Evolutionary conservation across 2,113 vertebrate species (phyloP).

Genomic region (zebrafish (Danio rerio)): GRCz12tu NC_133195.1:989501-990000

Average conservation of each 20-base stretch:
- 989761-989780: slow-evolving; percentile 62
- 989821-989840: slow-evolving; percentile 72
- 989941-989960: background rate
- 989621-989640: background rate
- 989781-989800: slow-evolving; percentile 67
- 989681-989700: slow-evolving; percentile 14
- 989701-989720: slow-evolving; percentile 48
- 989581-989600: background rate
- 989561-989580: background rate
- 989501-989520: slow-evolving; percentile 1
- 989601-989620: background rate
- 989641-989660: background rate
- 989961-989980: background rate
- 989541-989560: background rate
- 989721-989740: slow-evolving; percentile 43
- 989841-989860: slow-evolving; percentile 34
- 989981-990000: background rate
- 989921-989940: background rate
- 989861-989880: background rate
- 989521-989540: background rate
- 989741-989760: slow-evolving; percentile 58
- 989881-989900: background rate
- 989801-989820: slow-evolving; percentile 71
- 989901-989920: slow-evolving; percentile 14
- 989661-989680: background rate